Base-by-base conservation (phyloP, 2,113 vertebrate species). In the Cottus gobio region DNA sequence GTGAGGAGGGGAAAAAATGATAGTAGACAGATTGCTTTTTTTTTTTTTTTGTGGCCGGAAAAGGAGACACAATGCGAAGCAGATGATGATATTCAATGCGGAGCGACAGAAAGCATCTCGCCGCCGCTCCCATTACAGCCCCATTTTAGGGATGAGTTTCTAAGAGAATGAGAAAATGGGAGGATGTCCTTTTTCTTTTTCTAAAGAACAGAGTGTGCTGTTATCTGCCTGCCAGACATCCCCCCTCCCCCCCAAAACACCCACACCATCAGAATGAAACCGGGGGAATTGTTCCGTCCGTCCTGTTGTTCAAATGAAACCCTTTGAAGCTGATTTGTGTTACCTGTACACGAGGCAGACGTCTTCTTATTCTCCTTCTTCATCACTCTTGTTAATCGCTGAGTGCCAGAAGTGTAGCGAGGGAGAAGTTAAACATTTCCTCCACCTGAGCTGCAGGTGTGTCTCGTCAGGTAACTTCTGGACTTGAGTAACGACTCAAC, bases 11-110 rank as follows among this genome's bases (percentile, higher is more conserved):
- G 18, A 26, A 34, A 44, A 71, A 72, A 77, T 60, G 80, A 86
- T 83, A 54, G 82, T 65, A 65, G 91, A 85, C 80, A 90, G 90
- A 90, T 90, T 92, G 84, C 78, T 80, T 90, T 90, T 88, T 73
- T 50, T 88, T 70, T 57, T 66, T 5, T 31, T 31, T 34, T 1
- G 71, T 61, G 71, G 48, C 5, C 18, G 83, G 68, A 70, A 75
- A 69, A 68, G 65, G 75, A 62, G 68, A 80, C 64, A 83, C 82
- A 77, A 86, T 78, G 76, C 31, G 28, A 77, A 61, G 69, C 68
- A 60, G 89, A 75, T 70, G 90, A 83, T 83, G 87, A 88, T 87
- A 77, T 85, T 83, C 68, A 75, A 54, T 42, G 74, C 67, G 46
- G 68, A 73, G 82, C 63, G 65, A 82, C 84, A 66, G 83, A 70